phyloP scores from a whole-genome alignment of 2,113 vertebrate genomes.

The Albula glossodonta region DNA sequence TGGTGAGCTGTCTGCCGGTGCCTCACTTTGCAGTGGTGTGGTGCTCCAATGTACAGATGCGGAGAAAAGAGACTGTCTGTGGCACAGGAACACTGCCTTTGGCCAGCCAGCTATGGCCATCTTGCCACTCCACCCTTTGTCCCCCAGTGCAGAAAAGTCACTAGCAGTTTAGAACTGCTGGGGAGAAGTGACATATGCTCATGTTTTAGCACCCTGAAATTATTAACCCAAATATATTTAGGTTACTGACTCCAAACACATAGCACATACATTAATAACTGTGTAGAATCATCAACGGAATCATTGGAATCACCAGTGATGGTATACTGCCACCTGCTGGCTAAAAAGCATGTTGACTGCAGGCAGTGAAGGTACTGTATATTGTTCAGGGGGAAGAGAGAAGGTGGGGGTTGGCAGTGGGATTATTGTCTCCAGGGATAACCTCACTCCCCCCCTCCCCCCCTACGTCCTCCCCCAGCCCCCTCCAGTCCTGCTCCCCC shows the following conservation, averaged over 20 bases:
- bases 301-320: background rate
- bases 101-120: no score
- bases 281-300: background rate
- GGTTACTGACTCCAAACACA: background rate
- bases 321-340: background rate
- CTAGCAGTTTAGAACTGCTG: background rate
- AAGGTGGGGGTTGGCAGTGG: background rate
- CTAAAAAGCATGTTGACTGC: background rate
- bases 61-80: background rate
- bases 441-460: background rate
- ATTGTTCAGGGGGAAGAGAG: background rate
- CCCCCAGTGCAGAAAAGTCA: background rate
- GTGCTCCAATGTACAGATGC: background rate
- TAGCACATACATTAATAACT: background rate
- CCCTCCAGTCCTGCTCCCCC: background rate
- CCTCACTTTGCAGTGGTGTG: background rate
- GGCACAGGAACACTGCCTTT: no score
- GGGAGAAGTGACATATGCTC: background rate
- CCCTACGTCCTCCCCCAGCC: background rate
- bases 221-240: no score
- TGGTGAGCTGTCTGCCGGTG: background rate
- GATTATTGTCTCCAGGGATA: background rate
- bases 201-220: background rate
- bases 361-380: background rate
- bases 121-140: no score